Evolutionary conservation across 64 coral and sea anemone species (phyloP).

Genomic region (Astreopora myriophthalma): DNA sequence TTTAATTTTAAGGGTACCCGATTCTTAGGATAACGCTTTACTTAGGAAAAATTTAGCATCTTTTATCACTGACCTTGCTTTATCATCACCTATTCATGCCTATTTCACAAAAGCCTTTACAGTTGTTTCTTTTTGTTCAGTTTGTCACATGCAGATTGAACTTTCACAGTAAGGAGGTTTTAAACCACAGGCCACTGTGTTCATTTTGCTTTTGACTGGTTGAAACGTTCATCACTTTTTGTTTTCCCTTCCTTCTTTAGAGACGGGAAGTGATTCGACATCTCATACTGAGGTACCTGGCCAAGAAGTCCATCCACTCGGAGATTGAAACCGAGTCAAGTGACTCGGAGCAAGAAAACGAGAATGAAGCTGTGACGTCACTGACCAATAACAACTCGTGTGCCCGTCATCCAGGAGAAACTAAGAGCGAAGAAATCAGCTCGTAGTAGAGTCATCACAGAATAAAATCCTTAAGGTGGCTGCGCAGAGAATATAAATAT

Average conservation of each 20-base stretch:
- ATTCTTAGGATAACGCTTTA: not conserved
- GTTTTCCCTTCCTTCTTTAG: not conserved
- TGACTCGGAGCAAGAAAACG: not conserved
- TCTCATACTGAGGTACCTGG: constrained; percentile 18
- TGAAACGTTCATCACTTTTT: too few relatives aligned
- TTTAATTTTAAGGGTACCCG: not conserved
- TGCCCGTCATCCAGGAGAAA: not conserved
- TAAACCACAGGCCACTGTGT: too few relatives aligned
- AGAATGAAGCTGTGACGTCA: not conserved
- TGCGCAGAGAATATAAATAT: too few relatives aligned
- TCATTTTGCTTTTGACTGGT: too few relatives aligned
- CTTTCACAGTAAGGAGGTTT: too few relatives aligned
- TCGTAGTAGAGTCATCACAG: too few relatives aligned
- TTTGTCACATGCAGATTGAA: too few relatives aligned
- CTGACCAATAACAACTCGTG: not conserved
- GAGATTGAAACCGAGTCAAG: not conserved
- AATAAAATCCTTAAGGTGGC: too few relatives aligned
- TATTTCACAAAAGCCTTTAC: too few relatives aligned
- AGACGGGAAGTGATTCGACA: constrained; percentile 30
- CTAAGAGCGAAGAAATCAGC: not conserved
- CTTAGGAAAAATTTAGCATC: not conserved
- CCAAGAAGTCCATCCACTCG: not conserved
- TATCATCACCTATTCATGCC: too few relatives aligned
- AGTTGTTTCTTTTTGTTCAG: too few relatives aligned
- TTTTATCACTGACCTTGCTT: not conserved